A percentile compares a stretch with the other conserved stretches of the same genome.
Evolutionary conservation across 2,113 vertebrate genomes (phyloP).

Genomic region (Panthera leo): DNA sequence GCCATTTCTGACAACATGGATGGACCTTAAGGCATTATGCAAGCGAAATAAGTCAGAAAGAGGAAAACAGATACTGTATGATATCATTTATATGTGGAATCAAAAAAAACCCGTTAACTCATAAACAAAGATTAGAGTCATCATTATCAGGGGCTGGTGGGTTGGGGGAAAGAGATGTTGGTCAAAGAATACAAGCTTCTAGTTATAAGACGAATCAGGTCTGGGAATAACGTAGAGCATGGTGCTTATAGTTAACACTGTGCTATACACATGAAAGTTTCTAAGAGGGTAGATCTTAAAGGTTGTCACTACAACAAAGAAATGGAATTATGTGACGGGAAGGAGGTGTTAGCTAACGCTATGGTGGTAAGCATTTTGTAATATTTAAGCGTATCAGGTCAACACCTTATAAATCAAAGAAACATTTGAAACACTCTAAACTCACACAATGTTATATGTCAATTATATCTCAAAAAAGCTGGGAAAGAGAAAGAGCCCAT

Average conservation of each 20-base stretch:
- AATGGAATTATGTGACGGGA: too few relatives aligned
- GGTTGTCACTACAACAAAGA: not conserved
- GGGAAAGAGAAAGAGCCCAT: not conserved
- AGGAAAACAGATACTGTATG: not conserved
- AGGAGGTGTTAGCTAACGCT: too few relatives aligned
- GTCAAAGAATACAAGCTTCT: not conserved
- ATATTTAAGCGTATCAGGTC: not conserved
- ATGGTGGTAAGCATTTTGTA: not conserved
- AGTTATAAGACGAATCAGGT: not conserved
- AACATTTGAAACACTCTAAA: not conserved
- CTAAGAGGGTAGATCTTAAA: not conserved
- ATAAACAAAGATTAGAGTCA: not conserved
- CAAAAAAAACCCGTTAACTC: not conserved
- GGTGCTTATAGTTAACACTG: not conserved
- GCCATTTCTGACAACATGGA: not conserved
- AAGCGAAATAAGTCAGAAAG: not conserved
- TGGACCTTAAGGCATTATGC: not conserved
- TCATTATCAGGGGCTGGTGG: too few relatives aligned
- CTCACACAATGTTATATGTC: too few relatives aligned
- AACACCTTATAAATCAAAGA: not conserved
- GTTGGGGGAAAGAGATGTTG: not conserved
- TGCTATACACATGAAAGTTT: too few relatives aligned
- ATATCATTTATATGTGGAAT: not conserved
- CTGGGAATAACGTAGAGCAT: not conserved
- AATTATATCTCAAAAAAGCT: not conserved